A percentile compares a stretch with the other conserved stretches of the same genome.
These are phyloP conservation scores for Drosophila kuntzei DNA, from an alignment of 2,888 invertebrate species.

Conservation along the genomic window DNA sequence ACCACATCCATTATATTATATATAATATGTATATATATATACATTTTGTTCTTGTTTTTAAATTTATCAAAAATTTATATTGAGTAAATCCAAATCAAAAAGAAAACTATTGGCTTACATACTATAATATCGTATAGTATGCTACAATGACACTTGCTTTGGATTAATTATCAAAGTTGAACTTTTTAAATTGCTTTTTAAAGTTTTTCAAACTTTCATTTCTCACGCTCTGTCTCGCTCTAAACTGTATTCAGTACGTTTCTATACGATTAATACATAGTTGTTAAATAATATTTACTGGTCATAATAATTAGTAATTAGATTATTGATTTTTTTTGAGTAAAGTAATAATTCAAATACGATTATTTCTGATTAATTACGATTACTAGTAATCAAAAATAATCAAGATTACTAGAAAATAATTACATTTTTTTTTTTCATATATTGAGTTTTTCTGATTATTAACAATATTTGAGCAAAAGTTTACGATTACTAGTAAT, in stretches of 20 bases:
- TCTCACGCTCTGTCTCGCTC: background rate
- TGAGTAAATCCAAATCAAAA: background rate
- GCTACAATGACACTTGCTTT: slow-evolving; percentile 11
- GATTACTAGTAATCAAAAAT: no score
- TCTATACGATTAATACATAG: background rate
- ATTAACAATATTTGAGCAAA: no score
- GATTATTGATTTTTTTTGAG: no score
- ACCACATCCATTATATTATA: background rate
- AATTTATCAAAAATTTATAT: background rate
- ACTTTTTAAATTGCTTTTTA: background rate
- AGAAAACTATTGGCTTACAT: background rate
- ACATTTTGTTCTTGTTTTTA: background rate
- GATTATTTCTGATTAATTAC: no score
- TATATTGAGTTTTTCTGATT: no score
- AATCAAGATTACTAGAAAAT: no score
- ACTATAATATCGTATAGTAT: slow-evolving; percentile 10
- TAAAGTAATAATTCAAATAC: no score
- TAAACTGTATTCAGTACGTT: slow-evolving; percentile 1
- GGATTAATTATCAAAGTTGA: background rate
- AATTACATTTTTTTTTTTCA: no score
- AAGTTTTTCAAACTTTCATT: background rate
- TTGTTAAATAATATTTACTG: no score
- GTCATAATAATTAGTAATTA: no score
- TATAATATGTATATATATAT: slow-evolving; percentile 3
- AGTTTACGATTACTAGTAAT: no score